Conservation (phyloP, 2,113 vertebrate species). For the Cyanoramphus novaezelandiae region DNA sequence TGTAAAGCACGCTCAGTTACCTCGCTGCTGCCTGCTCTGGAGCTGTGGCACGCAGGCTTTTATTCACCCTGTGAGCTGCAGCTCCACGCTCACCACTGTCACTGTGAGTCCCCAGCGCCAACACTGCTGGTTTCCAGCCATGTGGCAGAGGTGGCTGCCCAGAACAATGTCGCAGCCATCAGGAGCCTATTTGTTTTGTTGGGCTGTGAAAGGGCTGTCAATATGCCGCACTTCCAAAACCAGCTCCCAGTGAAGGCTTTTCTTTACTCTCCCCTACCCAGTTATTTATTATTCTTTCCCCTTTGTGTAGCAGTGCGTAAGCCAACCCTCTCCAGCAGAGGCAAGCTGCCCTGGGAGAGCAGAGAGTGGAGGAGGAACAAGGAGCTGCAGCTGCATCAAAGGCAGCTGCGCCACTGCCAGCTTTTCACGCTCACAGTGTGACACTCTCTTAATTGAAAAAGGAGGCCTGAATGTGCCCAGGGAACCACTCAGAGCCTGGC, state of each 20-base stretch:
- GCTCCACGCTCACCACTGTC: not conserved
- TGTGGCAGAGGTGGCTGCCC: not conserved
- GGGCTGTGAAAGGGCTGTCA: not conserved
- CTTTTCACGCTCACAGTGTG: not conserved
- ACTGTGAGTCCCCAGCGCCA: not conserved
- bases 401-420: not conserved
- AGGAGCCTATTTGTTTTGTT: not conserved
- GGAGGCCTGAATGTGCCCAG: not conserved
- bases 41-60: slow-evolving; percentile 18
- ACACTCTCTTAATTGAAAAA: not conserved
- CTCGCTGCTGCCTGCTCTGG: slow-evolving; percentile 1
- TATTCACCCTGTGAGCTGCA: slow-evolving; percentile 4
- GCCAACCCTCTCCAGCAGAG: not conserved
- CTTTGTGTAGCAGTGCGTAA: not conserved
- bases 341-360: not conserved
- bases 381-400: not conserved
- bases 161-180: not conserved
- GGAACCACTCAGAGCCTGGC: not conserved
- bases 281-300: not conserved
- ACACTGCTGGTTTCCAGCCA: slow-evolving; percentile 19
- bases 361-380: not conserved
- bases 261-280: not conserved
- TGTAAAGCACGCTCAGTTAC: not conserved
- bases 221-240: not conserved
- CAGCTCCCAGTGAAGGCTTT: not conserved